phyloP scores from a whole-genome alignment of 2,113 vertebrate genomes.

The Emydocephalus ijimae region DNA sequence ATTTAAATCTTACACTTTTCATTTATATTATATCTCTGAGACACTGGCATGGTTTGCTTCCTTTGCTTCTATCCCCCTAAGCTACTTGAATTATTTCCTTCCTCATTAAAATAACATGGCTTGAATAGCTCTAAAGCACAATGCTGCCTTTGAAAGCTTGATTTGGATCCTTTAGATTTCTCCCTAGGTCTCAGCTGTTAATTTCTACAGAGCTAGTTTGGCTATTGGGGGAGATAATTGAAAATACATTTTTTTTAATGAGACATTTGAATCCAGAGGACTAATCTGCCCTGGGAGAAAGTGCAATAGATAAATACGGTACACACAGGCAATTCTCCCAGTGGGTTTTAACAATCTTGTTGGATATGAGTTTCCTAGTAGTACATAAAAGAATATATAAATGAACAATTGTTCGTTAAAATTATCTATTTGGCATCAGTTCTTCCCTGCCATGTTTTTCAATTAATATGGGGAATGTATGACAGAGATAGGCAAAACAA shows the following conservation, averaged over 20 bases:
- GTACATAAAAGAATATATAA: background rate
- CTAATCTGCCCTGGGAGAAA: background rate
- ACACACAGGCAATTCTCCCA: background rate
- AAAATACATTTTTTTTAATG: conserved; percentile 24
- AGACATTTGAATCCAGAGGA: background rate
- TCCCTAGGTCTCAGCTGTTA: conserved; percentile 44
- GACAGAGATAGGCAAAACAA: background rate
- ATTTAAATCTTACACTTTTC: background rate
- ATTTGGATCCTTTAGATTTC: background rate
- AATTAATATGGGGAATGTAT: background rate
- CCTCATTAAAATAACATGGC: background rate
- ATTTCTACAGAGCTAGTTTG: background rate
- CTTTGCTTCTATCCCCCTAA: background rate
- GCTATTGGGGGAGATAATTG: background rate
- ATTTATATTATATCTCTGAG: background rate
- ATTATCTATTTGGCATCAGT: background rate
- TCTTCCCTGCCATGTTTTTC: background rate
- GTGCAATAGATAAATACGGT: background rate
- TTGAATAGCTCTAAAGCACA: background rate
- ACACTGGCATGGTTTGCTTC: background rate
- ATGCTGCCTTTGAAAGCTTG: background rate
- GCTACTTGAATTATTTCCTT: background rate
- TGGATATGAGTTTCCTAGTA: background rate
- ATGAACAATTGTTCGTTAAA: background rate
- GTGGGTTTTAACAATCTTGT: background rate